Evolutionary conservation across 2,113 vertebrate genomes (phyloP).

Genomic region (Anas platyrhynchos): DNA sequence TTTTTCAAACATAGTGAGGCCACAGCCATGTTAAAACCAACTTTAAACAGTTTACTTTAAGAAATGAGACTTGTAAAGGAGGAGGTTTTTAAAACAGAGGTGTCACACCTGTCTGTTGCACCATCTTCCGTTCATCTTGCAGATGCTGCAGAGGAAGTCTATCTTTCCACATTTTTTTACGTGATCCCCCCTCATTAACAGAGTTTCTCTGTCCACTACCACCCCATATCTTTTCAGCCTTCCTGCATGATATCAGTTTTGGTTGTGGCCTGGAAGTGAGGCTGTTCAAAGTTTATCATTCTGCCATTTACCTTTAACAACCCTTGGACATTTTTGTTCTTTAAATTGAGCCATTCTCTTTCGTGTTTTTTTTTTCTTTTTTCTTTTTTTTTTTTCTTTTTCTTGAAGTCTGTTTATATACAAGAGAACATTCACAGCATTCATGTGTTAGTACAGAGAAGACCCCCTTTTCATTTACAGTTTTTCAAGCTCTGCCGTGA

Average conservation of each 20-base stretch:
- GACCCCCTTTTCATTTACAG: neutral
- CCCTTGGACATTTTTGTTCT: neutral
- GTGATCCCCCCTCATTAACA: neutral
- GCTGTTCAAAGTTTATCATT: neutral
- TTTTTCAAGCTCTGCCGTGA: constrained; percentile 4
- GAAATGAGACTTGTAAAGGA: neutral
- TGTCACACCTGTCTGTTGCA: neutral
- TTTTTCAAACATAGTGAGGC: neutral
- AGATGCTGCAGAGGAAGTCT: neutral
- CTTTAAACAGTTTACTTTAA: neutral
- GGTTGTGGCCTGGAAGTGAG: neutral
- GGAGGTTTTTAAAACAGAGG: neutral
- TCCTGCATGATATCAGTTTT: neutral
- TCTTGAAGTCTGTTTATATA: neutral
- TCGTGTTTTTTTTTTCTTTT: too few species aligned
- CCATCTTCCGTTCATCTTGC: neutral
- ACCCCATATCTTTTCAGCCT: neutral
- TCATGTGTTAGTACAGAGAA: neutral
- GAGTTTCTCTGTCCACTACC: neutral
- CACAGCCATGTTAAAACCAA: neutral
- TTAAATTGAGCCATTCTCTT: neutral
- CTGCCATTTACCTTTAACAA: neutral
- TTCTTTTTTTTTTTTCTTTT: too few species aligned
- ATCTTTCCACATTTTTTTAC: neutral
- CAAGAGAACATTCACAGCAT: neutral